A percentile compares a stretch with the other conserved stretches of the same genome.
Evolutionary conservation across 2,888 invertebrate genomes (phyloP).

Genomic region (Caenorhabditis sp.): DNA sequence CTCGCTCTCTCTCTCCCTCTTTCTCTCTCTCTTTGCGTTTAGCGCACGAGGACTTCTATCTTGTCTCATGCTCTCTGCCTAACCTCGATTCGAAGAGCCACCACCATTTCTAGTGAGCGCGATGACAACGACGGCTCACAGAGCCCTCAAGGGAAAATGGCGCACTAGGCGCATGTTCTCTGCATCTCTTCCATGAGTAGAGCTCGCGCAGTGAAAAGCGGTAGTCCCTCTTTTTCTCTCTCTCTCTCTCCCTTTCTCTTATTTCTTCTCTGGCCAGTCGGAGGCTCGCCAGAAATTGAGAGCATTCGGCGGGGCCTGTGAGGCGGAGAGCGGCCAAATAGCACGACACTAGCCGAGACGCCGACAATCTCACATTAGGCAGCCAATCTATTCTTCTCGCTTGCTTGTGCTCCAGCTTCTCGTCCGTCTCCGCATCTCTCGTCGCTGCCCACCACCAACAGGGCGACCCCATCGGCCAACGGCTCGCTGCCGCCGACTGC

Average conservation of each 20-base stretch:
- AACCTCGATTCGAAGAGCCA: conserved; percentile 56
- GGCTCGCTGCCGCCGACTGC: conserved; percentile 57
- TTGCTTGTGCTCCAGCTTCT: conserved; percentile 51
- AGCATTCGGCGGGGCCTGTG: conserved; percentile 60
- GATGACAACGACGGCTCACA: conserved; percentile 58
- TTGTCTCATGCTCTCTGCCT: conserved; percentile 40
- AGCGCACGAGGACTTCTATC: conserved; percentile 30
- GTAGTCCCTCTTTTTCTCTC: conserved; percentile 29
- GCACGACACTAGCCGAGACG: conserved; percentile 52
- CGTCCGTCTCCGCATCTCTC: conserved; percentile 43
- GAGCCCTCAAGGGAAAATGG: conserved; percentile 64
- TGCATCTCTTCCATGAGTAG: conserved; percentile 41
- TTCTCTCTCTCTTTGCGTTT: too few relatives aligned
- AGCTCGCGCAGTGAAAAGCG: conserved; percentile 49
- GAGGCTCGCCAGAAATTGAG: conserved; percentile 59
- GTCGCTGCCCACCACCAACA: conserved; percentile 50
- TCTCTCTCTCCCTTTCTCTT: too few relatives aligned
- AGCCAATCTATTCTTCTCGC: conserved; percentile 63
- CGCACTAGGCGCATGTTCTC: conserved; percentile 44
- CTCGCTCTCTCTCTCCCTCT: too few relatives aligned
- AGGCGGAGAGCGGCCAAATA: conserved; percentile 47
- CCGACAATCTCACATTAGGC: conserved; percentile 65
- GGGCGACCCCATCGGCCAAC: conserved; percentile 58
- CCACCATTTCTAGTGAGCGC: conserved; percentile 64
- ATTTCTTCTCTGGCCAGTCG: conserved; percentile 40